Percentiles rank a stretch among this genome's conserved stretches.
Conservation (phyloP, 2,888 invertebrate species). For the Timema cristinae region DNA sequence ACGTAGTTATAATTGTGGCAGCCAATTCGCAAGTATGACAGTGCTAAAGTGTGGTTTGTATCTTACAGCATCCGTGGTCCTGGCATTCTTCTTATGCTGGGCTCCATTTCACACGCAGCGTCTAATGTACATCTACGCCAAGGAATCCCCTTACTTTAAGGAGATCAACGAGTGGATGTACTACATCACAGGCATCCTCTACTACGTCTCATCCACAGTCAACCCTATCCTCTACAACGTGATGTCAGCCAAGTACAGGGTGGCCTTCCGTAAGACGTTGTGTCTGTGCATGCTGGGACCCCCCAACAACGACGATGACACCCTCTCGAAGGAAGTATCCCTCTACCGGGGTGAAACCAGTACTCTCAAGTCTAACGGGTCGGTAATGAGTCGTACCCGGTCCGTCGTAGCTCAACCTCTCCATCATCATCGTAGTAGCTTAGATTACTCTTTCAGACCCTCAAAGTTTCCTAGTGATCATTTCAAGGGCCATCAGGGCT, state of each 20-base stretch:
- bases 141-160: conserved; percentile 54
- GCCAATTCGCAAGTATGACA: too few relatives aligned
- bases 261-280: conserved; percentile 71
- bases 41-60: conserved; percentile 25
- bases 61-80: conserved; percentile 81
- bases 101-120: conserved; percentile 93
- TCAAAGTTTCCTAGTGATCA: not conserved
- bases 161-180: conserved; percentile 74
- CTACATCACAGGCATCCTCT: conserved; percentile 73
- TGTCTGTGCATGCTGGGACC: conserved; percentile 51
- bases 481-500: not conserved
- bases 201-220: conserved; percentile 77
- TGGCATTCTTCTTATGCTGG: conserved; percentile 94
- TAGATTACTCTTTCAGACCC: not conserved
- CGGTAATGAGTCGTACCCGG: not conserved
- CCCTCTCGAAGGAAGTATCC: conserved; percentile 19
- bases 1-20: too few relatives aligned
- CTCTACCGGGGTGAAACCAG: not conserved
- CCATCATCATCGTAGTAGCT: not conserved
- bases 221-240: conserved; percentile 85
- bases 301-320: conserved; percentile 17
- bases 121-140: conserved; percentile 73
- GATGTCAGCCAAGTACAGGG: conserved; percentile 72
- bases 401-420: not conserved
- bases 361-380: conserved; percentile 6